Percentiles rank a stretch among this genome's conserved stretches.
Evolutionary conservation across 2,888 invertebrate species (phyloP).

Genomic region (Gonocerus acuteangulatus): DNA sequence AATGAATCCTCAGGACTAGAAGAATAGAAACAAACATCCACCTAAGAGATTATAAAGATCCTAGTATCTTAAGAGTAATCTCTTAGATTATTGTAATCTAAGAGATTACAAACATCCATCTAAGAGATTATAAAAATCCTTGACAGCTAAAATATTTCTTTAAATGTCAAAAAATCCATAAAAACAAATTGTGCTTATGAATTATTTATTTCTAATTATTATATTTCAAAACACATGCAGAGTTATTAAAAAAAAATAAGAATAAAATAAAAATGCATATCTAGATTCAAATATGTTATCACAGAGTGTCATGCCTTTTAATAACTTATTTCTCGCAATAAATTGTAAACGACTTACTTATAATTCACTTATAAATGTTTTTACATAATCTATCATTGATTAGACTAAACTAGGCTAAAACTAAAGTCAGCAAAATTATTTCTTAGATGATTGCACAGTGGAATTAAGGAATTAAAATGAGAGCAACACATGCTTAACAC

Average conservation of each 20-base stretch:
- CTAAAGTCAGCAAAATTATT: slow-evolving; percentile 5
- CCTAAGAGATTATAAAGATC: no score
- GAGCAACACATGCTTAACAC: slow-evolving; percentile 6
- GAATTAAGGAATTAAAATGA: background rate
- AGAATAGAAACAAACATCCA: no score
- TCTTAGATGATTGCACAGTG: slow-evolving; percentile 18
- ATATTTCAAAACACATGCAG: background rate
- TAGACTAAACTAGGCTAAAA: slow-evolving; percentile 2
- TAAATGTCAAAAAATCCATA: no score
- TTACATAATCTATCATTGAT: background rate
- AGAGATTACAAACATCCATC: no score
- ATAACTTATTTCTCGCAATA: background rate
- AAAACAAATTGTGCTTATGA: background rate
- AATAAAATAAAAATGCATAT: background rate
- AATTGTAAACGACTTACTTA: no score
- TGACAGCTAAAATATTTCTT: no score
- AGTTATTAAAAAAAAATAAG: background rate
- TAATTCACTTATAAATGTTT: background rate
- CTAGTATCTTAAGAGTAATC: no score
- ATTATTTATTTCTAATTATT: background rate
- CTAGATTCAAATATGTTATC: background rate
- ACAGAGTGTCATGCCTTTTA: background rate
- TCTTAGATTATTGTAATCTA: no score
- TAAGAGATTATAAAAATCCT: no score
- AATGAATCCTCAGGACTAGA: no score